These are phyloP conservation scores for Platycheirus albimanus DNA, from an alignment of 2,888 invertebrate genomes.

Conservation along the genomic window DNA sequence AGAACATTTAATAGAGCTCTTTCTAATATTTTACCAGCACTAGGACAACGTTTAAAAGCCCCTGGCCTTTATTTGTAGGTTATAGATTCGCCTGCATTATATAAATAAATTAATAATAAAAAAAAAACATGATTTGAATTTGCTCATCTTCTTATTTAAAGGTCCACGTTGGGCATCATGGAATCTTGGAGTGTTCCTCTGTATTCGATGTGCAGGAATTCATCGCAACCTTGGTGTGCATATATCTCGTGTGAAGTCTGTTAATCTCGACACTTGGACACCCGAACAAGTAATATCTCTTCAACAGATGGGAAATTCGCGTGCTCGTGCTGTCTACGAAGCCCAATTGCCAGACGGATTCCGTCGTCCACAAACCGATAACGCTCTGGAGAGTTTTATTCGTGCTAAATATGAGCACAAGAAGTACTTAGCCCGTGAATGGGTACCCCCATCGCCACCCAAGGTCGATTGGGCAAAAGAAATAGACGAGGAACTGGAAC, in stretches of 20 bases:
- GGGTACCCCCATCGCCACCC: conserved; percentile 94
- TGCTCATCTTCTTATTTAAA: conserved; percentile 81
- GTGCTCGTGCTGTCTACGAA: conserved; percentile 98
- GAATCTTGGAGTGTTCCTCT: conserved; percentile 99
- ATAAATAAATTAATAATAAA: background rate
- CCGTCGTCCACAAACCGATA: conserved; percentile 96
- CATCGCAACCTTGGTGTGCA: conserved; percentile 99
- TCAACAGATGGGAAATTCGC: conserved; percentile 99
- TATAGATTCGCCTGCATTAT: no score
- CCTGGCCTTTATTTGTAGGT: no score
- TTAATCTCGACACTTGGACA: conserved; percentile 99
- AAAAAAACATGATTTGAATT: background rate
- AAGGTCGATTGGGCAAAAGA: conserved; percentile 95
- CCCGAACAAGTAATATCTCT: conserved; percentile 97
- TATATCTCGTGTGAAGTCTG: conserved; percentile 99
- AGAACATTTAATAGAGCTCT: no score
- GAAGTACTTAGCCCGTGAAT: conserved; percentile 99
- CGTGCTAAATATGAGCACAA: conserved; percentile 99
- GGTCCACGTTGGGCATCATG: conserved; percentile 99
- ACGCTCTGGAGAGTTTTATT: conserved; percentile 97
- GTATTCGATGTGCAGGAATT: conserved; percentile 99
- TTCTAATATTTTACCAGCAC: no score
- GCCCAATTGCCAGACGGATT: conserved; percentile 98
- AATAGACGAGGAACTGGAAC: conserved; percentile 93
- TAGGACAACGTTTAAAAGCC: no score